Conservation (phyloP, 2,888 invertebrate genomes). For the Mythimna ferrago region DNA sequence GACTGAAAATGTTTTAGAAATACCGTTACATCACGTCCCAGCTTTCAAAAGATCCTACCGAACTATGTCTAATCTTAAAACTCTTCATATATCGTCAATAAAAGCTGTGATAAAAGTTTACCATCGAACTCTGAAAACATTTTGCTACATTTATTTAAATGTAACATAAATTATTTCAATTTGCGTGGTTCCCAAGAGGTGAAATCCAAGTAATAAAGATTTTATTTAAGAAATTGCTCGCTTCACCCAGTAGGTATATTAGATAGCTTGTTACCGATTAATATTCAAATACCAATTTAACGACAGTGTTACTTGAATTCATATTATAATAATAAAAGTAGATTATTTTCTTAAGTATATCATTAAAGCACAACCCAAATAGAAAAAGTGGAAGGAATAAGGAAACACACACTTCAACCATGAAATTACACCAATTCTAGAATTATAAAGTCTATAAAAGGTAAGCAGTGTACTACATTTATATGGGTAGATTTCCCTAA, state of each 20-base stretch:
- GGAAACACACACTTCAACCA: too few relatives aligned
- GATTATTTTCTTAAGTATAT: not conserved
- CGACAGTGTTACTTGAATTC: slow-evolving; percentile 14
- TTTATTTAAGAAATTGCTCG: slow-evolving; percentile 51
- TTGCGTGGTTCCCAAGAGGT: slow-evolving; percentile 23
- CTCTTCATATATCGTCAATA: not conserved
- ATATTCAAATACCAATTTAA: slow-evolving; percentile 33
- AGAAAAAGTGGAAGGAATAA: not conserved
- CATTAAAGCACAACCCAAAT: too few relatives aligned
- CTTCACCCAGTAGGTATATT: slow-evolving; percentile 1
- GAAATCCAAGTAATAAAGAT: slow-evolving; percentile 25
- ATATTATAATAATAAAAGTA: not conserved
- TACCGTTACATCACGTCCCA: not conserved
- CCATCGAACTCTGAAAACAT: slow-evolving; percentile 9
- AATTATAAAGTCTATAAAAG: not conserved
- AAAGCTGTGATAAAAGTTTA: too few relatives aligned
- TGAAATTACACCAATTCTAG: not conserved
- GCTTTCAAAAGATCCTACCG: not conserved
- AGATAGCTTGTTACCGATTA: slow-evolving; percentile 37
- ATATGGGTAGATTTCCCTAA: slow-evolving; percentile 7
- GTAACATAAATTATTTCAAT: slow-evolving; percentile 30
- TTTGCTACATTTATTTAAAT: slow-evolving; percentile 17
- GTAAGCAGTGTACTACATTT: not conserved
- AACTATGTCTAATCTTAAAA: not conserved
- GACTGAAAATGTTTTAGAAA: not conserved